Evolutionary conservation across 2,113 vertebrate genomes (phyloP), one percentile per base, ranked within the genome.

Genomic region (Butorides virescens): DNA sequence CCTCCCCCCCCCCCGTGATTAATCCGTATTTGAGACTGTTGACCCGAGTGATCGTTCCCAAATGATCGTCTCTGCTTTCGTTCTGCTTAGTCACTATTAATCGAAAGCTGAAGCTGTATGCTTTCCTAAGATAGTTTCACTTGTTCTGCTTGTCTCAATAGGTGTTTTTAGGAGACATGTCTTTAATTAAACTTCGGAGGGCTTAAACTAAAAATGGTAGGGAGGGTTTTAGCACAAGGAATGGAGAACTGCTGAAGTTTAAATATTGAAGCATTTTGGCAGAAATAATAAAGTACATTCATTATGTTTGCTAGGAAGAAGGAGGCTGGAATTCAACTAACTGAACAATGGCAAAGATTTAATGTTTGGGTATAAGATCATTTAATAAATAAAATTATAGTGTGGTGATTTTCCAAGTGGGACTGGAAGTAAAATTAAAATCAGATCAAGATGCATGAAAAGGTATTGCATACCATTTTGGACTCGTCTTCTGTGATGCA

Each of bases 341-440:
- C 81, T 81, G 72, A 92, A 62, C 73, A 91, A 88, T 72, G 53
- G 74, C 39, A 85, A 76, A 95, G 78, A 68, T 87, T 93, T 95
- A 96, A 94, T 47, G 46, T 52, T 96, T 74, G 71, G 52, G 44
- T 93, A 72, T 87, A 90, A 96, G 59, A 89, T 82, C 27, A 56
- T 34, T 83, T 92, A 55, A 86, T 71, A 93, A 94, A 92, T 75
- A 90, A 74, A 81, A 55, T 36, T 71, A 83, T 65, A 70, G 25
- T 42, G 77, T 88, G 50, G 58, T 95, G 72, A 89, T 96, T 95
- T 96, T 95, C 94, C 92, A 94, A 90, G 71, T 39, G 75, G 67
- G 75, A 88, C 53, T 93, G 62, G 30, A 85, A 89, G 50, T 80
- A 86, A 96, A 91, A 91, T 94, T 82, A 94, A 95, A 95, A 96